A percentile compares a stretch with the other conserved stretches of the same genome.
phyloP scores from a whole-genome alignment of 2,113 vertebrate species.

The Laticauda laticaudata region DNA sequence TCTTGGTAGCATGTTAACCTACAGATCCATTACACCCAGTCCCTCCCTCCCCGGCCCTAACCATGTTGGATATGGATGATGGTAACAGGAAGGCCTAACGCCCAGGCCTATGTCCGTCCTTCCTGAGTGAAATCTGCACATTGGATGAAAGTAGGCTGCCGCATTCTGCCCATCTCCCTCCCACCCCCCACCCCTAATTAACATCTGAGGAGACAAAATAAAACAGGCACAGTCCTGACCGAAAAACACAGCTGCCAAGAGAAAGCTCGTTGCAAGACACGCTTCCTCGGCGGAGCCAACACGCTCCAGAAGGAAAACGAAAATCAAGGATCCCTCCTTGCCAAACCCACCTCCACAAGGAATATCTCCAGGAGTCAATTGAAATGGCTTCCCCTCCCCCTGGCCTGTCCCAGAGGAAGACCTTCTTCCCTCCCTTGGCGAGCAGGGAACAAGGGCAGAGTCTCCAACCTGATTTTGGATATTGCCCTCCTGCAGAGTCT shows the following conservation, averaged over 20 bases:
- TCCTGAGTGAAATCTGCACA: background rate
- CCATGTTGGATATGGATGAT: background rate
- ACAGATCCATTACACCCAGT: background rate
- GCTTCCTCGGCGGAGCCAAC: background rate
- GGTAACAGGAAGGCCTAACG: background rate
- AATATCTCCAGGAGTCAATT: background rate
- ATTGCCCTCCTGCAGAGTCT: background rate
- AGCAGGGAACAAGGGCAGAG: background rate
- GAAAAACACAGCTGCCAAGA: conserved; percentile 16
- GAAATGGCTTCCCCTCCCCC: background rate
- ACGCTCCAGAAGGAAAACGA: background rate
- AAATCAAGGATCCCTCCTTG: background rate
- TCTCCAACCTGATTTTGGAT: background rate
- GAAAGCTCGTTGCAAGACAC: background rate
- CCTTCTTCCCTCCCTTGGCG: background rate
- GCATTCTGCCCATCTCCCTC: background rate
- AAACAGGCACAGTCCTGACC: background rate
- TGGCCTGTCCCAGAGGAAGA: background rate
- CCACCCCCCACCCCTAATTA: background rate
- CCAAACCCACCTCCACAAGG: background rate
- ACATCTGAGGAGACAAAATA: background rate
- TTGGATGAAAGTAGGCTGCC: accelerated
- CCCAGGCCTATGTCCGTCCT: background rate
- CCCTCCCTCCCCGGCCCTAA: accelerated
- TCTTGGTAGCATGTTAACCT: background rate